Percentiles rank a stretch among this genome's conserved stretches.
Evolutionary conservation across 2,888 invertebrate species (phyloP).

Genomic region (Diplazon laetatorius): DNA sequence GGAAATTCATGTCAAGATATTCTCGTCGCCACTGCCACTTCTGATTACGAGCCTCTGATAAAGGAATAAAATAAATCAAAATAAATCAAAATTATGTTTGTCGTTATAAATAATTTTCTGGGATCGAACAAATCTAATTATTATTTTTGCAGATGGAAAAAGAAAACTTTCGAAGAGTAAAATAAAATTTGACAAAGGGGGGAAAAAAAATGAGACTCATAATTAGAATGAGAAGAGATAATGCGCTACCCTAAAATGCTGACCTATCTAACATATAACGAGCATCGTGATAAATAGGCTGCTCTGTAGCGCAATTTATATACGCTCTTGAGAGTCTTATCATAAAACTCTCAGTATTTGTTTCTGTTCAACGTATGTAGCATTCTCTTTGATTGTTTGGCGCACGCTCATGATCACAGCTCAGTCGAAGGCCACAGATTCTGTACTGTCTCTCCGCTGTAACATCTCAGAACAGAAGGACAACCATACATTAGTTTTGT

Average conservation of each 20-base stretch:
- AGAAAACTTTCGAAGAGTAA: not conserved
- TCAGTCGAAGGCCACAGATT: conserved; percentile 83
- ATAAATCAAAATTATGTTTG: too few species aligned
- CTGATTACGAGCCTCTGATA: conserved; percentile 77
- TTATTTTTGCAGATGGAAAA: too few species aligned
- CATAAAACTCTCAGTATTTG: conserved; percentile 79
- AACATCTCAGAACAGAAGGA: conserved; percentile 84
- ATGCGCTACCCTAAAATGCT: conserved; percentile 80
- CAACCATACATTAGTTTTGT: conserved; percentile 83
- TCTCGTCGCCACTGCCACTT: conserved; percentile 77
- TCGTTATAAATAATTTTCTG: too few species aligned
- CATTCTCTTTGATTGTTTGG: conserved; percentile 82
- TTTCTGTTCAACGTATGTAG: conserved; percentile 81
- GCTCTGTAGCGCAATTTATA: conserved; percentile 78
- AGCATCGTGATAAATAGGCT: conserved; percentile 70
- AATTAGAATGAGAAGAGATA: conserved; percentile 73
- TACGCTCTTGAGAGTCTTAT: conserved; percentile 77
- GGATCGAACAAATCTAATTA: too few species aligned
- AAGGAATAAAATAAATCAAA: too few species aligned
- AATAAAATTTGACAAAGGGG: not conserved
- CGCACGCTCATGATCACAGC: conserved; percentile 82
- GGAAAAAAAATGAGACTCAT: conserved; percentile 70
- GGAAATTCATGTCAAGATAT: conserved; percentile 21
- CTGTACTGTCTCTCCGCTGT: conserved; percentile 83
- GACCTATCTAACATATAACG: conserved; percentile 80